Evolutionary conservation across 2,888 invertebrate genomes (phyloP), one percentile per base, ranked within the genome.

Genomic region (Apotomis capreana): DNA sequence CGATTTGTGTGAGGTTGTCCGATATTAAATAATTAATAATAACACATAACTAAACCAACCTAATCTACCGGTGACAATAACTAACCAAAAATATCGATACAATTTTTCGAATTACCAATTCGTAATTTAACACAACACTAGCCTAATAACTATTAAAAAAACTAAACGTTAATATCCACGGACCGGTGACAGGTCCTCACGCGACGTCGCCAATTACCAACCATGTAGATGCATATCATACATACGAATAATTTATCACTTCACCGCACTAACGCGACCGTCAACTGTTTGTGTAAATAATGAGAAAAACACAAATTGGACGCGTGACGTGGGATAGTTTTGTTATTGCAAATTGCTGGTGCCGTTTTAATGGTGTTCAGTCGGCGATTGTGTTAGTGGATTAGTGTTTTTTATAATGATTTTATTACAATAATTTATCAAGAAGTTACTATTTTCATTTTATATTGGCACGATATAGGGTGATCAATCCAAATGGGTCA

Each of bases 241-340:
- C 72, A 73, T 69, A 46, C 60, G 75, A 78, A 78, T 78, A 76
- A 78, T 78, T 77, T 76, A 75, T 78, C 74, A 75, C 76, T 69
- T 68, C 67, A 57, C 54, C 67, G 57, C 70, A 67, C 68, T 71
- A 71, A 76, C 76, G 40, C 72, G 73, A 71, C 74, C 59, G 65
- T 44, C 61, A 62, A 71, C 67, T 70, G 65, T 70, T 67, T 70
- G 65, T 70, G 60, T 67, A 55, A 49, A 55, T 70, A 60, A 70
- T 67, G 70, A 58, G 62, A 60, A 55, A 67, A 49, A 67, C 36
- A 61, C 65, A 60, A 70, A 70, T 70, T 61, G 70, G 70, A 60
- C n/a, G 54, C 55, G 51, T 61, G 65, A 60, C 65, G 60, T 49
- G 59, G 52, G 15, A 12, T 26, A n/a, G 52, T 40, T 13, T 37